Percentiles rank a stretch among this genome's conserved stretches.
Conservation (phyloP, 2,797 vertebrate genomes). For the Craterocephalus amniculus region DNA sequence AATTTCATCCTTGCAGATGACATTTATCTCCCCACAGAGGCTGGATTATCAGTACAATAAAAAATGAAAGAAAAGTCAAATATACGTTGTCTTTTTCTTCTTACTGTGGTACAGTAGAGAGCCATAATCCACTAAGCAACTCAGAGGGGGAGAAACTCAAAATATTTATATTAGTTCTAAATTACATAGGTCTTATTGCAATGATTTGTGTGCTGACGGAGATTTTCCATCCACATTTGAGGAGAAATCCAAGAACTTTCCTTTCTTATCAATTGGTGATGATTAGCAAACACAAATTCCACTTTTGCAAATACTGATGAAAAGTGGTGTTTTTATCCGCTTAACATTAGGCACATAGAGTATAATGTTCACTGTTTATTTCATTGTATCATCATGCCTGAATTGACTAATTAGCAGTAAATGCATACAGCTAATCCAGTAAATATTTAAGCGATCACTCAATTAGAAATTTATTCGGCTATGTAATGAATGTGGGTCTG, state of each 20-base stretch:
- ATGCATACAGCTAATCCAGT: background rate
- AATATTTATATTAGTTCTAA: background rate
- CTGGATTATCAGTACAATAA: too few species aligned
- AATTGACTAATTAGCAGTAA: background rate
- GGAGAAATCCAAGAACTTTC: background rate
- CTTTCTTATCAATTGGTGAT: background rate
- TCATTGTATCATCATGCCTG: background rate
- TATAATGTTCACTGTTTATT: background rate
- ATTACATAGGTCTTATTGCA: background rate
- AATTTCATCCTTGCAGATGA: too few species aligned
- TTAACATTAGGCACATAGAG: background rate
- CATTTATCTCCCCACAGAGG: too few species aligned
- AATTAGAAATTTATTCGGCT: background rate
- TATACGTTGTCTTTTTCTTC: too few species aligned
- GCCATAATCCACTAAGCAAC: too few species aligned
- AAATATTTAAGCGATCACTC: background rate
- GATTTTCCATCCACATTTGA: background rate
- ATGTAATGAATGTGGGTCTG: background rate
- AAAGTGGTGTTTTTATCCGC: background rate
- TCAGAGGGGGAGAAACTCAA: background rate
- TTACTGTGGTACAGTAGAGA: too few species aligned
- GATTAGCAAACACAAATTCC: background rate
- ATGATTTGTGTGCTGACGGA: background rate
- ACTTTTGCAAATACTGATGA: background rate
- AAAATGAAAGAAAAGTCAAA: too few species aligned